A percentile compares a stretch with the other conserved stretches of the same genome.
Evolutionary conservation across 1,140 invertebrate genomes (phyloP).

Genomic region (Leptopilina clavipes): DNA sequence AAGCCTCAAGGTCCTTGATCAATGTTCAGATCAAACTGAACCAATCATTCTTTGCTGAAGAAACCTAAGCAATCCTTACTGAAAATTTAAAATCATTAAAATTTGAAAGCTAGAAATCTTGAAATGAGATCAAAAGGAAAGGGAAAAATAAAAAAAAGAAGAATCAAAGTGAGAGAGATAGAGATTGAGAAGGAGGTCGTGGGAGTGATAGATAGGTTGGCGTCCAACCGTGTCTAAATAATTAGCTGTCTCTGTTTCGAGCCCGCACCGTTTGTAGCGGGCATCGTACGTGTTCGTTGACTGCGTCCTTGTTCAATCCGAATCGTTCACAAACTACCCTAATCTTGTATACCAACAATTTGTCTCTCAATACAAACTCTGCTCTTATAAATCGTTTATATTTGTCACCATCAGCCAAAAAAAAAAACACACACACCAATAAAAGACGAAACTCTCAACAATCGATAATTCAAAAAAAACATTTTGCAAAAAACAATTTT

Average conservation of each 20-base stretch:
- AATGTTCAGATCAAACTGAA: too few species aligned
- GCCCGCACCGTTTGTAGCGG: constrained; percentile 69
- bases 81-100: not conserved
- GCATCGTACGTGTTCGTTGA: constrained; percentile 65
- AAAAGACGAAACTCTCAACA: not conserved
- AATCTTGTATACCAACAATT: constrained; percentile 29
- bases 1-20: too few species aligned
- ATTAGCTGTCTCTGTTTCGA: constrained; percentile 73
- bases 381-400: constrained; percentile 22
- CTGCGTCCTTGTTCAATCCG: constrained; percentile 51
- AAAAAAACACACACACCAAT: constrained; percentile 1
- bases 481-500: too few species aligned
- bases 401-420: not conserved
- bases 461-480: too few species aligned
- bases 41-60: too few species aligned
- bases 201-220: constrained; percentile 71
- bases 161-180: constrained; percentile 33
- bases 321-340: constrained; percentile 35
- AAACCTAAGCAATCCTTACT: too few species aligned
- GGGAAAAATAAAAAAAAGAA: too few species aligned
- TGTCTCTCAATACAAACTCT: constrained; percentile 12
- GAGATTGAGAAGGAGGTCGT: constrained; percentile 29
- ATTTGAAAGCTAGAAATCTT: not conserved
- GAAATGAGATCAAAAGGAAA: constrained; percentile 11
- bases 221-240: constrained; percentile 74